phyloP scores from a whole-genome alignment of 2,888 invertebrate species.

The Chloroclystis v-ata region DNA sequence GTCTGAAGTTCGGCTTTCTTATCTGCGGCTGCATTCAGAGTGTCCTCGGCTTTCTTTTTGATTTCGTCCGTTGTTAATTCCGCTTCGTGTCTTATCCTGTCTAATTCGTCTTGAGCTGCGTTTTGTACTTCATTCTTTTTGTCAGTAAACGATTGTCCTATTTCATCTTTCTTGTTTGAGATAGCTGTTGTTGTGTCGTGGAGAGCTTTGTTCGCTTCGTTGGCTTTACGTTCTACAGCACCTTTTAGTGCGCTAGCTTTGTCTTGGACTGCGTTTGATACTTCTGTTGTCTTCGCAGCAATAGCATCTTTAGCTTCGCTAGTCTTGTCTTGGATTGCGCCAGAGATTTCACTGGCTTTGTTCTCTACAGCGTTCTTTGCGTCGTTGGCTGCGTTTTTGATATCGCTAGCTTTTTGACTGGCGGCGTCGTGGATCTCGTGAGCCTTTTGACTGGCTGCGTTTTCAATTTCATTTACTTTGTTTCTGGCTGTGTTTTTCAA shows the following conservation, averaged over 20 bases:
- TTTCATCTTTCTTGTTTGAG: slow-evolving; percentile 41
- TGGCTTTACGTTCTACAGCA: slow-evolving; percentile 31
- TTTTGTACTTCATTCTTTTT: slow-evolving; percentile 52
- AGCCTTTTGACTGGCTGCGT: slow-evolving; percentile 38
- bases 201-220: slow-evolving; percentile 34
- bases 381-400: slow-evolving; percentile 27
- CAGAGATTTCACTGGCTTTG: slow-evolving; percentile 31
- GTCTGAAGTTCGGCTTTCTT: slow-evolving; percentile 53
- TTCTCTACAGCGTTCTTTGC: slow-evolving; percentile 32
- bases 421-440: slow-evolving; percentile 37
- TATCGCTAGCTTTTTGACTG: slow-evolving; percentile 37
- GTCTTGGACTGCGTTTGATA: slow-evolving; percentile 29
- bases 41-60: slow-evolving; percentile 60
- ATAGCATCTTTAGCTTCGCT: slow-evolving; percentile 29
- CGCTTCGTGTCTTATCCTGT: slow-evolving; percentile 66
- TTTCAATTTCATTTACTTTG: slow-evolving; percentile 28
- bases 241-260: slow-evolving; percentile 34
- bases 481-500: slow-evolving; percentile 35
- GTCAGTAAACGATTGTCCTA: slow-evolving; percentile 40
- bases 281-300: slow-evolving; percentile 30
- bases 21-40: slow-evolving; percentile 54
- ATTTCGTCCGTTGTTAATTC: slow-evolving; percentile 68
- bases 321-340: slow-evolving; percentile 33
- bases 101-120: slow-evolving; percentile 52
- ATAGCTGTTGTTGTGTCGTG: slow-evolving; percentile 44